A percentile compares a stretch with the other conserved stretches of the same genome.
Conservation (phyloP, 2,113 vertebrate genomes). For the Cinclus mexicanus region DNA sequence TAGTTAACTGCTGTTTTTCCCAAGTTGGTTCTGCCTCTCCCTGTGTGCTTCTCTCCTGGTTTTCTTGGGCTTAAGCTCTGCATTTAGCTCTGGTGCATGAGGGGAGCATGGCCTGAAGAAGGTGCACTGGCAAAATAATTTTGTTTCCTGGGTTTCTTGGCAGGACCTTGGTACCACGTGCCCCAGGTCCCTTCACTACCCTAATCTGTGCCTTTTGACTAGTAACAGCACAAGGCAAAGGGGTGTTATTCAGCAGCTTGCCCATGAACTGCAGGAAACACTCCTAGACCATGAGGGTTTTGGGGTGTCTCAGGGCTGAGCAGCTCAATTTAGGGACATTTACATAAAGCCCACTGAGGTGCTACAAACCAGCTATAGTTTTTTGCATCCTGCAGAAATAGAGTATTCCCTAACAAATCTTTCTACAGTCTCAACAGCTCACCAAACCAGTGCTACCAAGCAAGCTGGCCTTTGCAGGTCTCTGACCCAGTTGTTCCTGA, state of each 20-base stretch:
- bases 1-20: neutral
- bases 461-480: neutral
- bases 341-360: neutral
- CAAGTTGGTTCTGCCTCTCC: neutral
- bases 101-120: neutral
- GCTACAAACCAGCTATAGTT: neutral
- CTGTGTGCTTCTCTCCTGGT: neutral
- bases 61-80: neutral
- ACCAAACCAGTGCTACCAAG: neutral
- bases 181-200: neutral
- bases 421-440: neutral
- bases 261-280: neutral
- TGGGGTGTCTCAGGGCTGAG: neutral
- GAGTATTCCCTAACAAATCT: neutral
- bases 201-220: neutral
- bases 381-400: neutral
- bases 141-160: constrained; percentile 23
- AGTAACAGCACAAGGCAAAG: neutral
- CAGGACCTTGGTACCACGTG: neutral
- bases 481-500: neutral
- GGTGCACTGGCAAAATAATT: neutral
- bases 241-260: neutral
- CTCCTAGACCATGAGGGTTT: neutral
- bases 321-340: neutral
- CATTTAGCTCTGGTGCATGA: neutral